Base-by-base conservation (phyloP, 2,113 vertebrate species). In the Cavia porcellus region DNA sequence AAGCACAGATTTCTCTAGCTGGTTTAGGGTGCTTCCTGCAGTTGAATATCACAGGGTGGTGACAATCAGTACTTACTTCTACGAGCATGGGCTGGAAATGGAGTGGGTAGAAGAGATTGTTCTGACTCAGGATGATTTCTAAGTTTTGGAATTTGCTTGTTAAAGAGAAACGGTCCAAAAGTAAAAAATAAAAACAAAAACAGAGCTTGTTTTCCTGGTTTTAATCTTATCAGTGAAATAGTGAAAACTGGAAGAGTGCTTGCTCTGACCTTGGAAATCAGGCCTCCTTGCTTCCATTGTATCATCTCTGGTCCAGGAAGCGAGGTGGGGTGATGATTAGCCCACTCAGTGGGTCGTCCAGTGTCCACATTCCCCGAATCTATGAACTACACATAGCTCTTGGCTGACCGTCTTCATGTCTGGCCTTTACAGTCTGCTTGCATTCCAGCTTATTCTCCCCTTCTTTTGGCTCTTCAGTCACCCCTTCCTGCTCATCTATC, bases 291-390 rank as follows among this genome's bases (percentile, higher is more conserved):
- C 25, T 2, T 28, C n/a, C 70, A 7, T 1, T 30, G 28, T 2
- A 13, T 14, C 20, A 32, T 4, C 5, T 28, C 35, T 55, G 32
- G 7, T 32, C 13, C 9, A 47, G 50, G 28, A 72, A n/a, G 24
- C 32, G 47, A 50, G 25, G 11, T 30, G 4, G 28, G 11, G 35
- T 4, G 11, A 32, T 0, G 0, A 55, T 12, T 45, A 38, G 66
- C 15, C 45, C 8, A 9, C 4, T 4, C 2, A 12, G 1, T 2
- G 2, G n/a, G n/a, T 25, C 42, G 35, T 19, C 24, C 14, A 11
- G 0, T 1, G 24, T 74, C 82, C n/a, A 13, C 5, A 0, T 25
- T 77, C 68, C 88, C 47, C 3, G 42, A 42, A 32, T 55, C 86
- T 47, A 2, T 91, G 86, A 38, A 5, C 70, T 19, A 7, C 20